Evolutionary conservation across 2,888 invertebrate species (phyloP).

Genomic region (Chrysolina oricalcia): DNA sequence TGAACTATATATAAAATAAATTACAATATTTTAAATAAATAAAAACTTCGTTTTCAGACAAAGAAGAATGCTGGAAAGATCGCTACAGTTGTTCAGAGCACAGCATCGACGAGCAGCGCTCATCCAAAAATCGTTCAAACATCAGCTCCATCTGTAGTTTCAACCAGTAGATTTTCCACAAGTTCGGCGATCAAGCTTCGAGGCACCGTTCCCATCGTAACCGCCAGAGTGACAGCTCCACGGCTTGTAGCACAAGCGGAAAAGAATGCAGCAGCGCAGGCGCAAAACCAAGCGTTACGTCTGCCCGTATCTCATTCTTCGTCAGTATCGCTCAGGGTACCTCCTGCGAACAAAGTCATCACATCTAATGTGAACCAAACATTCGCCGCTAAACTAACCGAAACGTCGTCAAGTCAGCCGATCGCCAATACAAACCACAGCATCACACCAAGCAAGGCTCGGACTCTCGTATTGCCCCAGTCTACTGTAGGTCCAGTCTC

Average conservation of each 20-base stretch:
- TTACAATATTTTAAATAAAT: too few species aligned
- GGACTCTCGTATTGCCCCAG: slow-evolving; percentile 38
- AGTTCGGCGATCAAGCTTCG: slow-evolving; percentile 65
- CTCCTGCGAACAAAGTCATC: slow-evolving; percentile 59
- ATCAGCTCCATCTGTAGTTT: slow-evolving; percentile 58
- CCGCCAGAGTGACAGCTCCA: slow-evolving; percentile 69
- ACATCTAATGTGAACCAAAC: slow-evolving; percentile 76
- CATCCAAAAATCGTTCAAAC: slow-evolving; percentile 62
- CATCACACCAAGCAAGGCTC: slow-evolving; percentile 38
- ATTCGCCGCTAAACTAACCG: slow-evolving; percentile 83
- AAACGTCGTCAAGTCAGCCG: slow-evolving; percentile 64
- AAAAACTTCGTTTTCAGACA: slow-evolving; percentile 60
- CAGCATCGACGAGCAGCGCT: slow-evolving; percentile 43
- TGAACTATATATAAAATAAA: too few species aligned
- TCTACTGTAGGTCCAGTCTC: slow-evolving; percentile 63
- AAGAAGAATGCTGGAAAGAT: slow-evolving; percentile 69
- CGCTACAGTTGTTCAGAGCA: slow-evolving; percentile 49
- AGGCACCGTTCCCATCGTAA: slow-evolving; percentile 58
- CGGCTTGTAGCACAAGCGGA: slow-evolving; percentile 76
- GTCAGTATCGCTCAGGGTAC: slow-evolving; percentile 72
- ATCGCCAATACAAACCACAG: slow-evolving; percentile 52
- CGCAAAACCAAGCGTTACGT: slow-evolving; percentile 46
- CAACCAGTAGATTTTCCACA: slow-evolving; percentile 51
- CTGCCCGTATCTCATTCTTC: slow-evolving; percentile 73
- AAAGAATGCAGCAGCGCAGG: slow-evolving; percentile 70